These are phyloP conservation scores for Parnassius apollo DNA, from an alignment of 2,888 invertebrate species.

Conservation along the genomic window DNA sequence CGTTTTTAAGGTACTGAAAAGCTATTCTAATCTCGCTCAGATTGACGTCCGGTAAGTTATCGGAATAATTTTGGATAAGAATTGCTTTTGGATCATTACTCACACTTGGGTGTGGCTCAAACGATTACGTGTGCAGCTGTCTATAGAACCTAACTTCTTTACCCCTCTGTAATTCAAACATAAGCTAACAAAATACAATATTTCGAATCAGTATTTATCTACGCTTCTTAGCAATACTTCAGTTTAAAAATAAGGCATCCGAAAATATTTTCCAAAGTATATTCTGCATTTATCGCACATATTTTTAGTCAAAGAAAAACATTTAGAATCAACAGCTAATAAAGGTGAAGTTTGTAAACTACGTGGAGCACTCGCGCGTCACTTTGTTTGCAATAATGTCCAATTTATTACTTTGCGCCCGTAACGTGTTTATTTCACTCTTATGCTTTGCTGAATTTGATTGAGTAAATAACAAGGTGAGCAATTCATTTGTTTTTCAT, in stretches of 20 bases:
- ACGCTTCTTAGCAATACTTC: background rate
- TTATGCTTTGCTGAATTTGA: conserved; percentile 35
- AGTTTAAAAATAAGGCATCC: background rate
- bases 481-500: conserved; percentile 28
- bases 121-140: too few species aligned
- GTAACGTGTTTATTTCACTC: conserved; percentile 26
- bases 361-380: conserved; percentile 33
- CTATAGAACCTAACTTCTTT: too few species aligned
- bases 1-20: too few species aligned
- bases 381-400: conserved; percentile 26
- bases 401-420: conserved; percentile 19
- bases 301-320: conserved; percentile 42
- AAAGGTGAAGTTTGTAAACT: conserved; percentile 35
- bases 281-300: conserved; percentile 42
- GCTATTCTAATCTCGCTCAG: too few species aligned
- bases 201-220: background rate
- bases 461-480: conserved; percentile 27
- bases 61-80: too few species aligned
- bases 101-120: too few species aligned
- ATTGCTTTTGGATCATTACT: too few species aligned
- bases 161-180: too few species aligned
- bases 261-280: background rate
- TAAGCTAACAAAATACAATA: too few species aligned
- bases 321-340: conserved; percentile 34
- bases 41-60: too few species aligned